A percentile compares a stretch with the other conserved stretches of the same genome.
Conservation (phyloP, 2,797 vertebrate species). For the Gadopsis bispinosus region DNA sequence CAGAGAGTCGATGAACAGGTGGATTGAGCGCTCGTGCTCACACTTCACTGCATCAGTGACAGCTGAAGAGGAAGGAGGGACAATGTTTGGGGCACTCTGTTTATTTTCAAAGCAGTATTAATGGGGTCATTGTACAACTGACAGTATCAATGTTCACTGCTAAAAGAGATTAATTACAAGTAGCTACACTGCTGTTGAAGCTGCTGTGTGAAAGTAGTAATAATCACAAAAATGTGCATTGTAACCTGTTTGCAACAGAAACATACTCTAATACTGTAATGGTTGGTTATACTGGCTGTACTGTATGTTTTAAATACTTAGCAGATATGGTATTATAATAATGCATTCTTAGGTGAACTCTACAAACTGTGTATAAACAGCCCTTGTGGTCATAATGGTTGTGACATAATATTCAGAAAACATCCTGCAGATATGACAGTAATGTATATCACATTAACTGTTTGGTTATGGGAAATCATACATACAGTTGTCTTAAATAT, state of each 20-base stretch:
- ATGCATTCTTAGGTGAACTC: background rate
- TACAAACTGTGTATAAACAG: background rate
- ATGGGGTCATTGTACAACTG: slow-evolving; percentile 45
- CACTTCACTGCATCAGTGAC: slow-evolving; percentile 93
- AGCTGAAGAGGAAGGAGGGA: slow-evolving; percentile 78
- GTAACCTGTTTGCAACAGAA: background rate
- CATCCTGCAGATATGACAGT: too few species aligned
- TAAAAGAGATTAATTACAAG: slow-evolving; percentile 48
- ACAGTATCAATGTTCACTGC: slow-evolving; percentile 34
- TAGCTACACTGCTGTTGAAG: slow-evolving; percentile 6
- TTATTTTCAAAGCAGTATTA: slow-evolving; percentile 43
- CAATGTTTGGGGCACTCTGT: slow-evolving; percentile 37
- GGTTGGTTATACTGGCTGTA: background rate
- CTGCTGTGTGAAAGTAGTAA: background rate
- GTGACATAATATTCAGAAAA: too few species aligned
- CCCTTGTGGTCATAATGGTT: background rate
- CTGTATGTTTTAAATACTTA: background rate
- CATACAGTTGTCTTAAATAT: too few species aligned
- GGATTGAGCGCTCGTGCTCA: slow-evolving; percentile 94
- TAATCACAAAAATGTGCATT: background rate
- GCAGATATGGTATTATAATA: background rate
- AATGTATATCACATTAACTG: background rate
- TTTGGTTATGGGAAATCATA: too few species aligned
- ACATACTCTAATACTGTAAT: background rate
- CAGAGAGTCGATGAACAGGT: slow-evolving; percentile 97